Conservation (phyloP, 2,797 vertebrate species). For the Sebastolobus altivelis region DNA sequence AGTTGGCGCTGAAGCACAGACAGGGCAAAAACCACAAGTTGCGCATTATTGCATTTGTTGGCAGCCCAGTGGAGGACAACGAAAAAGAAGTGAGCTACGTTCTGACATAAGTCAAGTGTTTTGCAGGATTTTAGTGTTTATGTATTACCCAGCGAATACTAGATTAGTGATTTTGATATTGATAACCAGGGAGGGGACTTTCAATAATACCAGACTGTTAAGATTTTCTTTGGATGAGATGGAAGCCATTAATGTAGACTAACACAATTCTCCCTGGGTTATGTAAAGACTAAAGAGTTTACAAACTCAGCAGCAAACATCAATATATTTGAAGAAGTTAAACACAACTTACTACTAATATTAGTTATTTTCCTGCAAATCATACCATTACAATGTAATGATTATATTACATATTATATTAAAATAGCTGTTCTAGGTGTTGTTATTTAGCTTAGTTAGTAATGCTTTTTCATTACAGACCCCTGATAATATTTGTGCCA, state of each 20-base stretch:
- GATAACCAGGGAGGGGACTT: not conserved
- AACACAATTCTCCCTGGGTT: not conserved
- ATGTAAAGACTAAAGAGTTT: not conserved
- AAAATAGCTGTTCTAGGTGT: not conserved
- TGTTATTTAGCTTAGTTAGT: not conserved
- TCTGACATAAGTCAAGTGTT: not conserved
- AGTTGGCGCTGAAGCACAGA: conserved; percentile 95
- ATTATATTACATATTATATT: too few relatives aligned
- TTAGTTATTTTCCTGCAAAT: not conserved
- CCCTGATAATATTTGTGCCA: not conserved
- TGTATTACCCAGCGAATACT: not conserved
- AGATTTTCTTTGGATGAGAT: not conserved
- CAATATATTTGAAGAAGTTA: not conserved
- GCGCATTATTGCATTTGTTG: conserved; percentile 96
- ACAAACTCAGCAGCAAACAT: not conserved
- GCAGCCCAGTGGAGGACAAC: conserved; percentile 93
- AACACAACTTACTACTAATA: not conserved
- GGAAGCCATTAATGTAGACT: not conserved
- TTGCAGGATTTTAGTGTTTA: not conserved
- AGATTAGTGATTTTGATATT: not conserved
- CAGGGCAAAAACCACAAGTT: conserved; percentile 98
- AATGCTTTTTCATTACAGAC: not conserved
- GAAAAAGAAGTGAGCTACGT: conserved; percentile 91
- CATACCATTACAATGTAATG: not conserved
- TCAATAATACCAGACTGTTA: not conserved